Evolutionary conservation across 1,140 invertebrate species (phyloP).

Genomic region (Musca vetustissima): DNA sequence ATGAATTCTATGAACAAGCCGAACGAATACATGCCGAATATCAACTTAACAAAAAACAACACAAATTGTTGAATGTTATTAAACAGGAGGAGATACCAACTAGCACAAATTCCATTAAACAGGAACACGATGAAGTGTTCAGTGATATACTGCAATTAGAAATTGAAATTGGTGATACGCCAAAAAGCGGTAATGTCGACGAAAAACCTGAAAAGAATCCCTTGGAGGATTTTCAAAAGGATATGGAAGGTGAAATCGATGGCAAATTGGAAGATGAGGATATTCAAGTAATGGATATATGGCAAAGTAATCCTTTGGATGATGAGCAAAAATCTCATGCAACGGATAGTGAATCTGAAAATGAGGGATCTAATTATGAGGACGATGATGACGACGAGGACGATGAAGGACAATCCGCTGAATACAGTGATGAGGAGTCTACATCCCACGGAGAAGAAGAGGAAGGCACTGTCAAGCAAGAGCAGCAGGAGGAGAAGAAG

Average conservation of each 20-base stretch:
- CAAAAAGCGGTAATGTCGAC: neutral
- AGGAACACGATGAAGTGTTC: neutral
- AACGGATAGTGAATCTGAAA: slow-evolving; percentile 43
- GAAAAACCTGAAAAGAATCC: slow-evolving; percentile 5
- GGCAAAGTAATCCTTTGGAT: slow-evolving; percentile 30
- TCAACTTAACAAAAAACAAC: slow-evolving; percentile 37
- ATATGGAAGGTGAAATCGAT: neutral
- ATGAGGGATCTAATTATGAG: slow-evolving; percentile 37
- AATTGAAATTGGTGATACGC: neutral
- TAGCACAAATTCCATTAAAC: too few species aligned
- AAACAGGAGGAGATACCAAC: neutral
- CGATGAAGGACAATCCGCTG: slow-evolving; percentile 1
- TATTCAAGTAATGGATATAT: neutral
- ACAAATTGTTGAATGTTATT: neutral
- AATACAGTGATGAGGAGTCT: neutral
- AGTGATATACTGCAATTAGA: neutral
- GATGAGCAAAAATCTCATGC: slow-evolving; percentile 36
- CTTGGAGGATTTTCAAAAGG: slow-evolving; percentile 1
- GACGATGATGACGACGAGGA: slow-evolving; percentile 1
- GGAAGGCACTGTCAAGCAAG: too few species aligned
- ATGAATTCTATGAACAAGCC: slow-evolving; percentile 46
- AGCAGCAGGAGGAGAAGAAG: neutral
- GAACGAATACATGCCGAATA: slow-evolving; percentile 42
- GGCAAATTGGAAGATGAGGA: neutral
- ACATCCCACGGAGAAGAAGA: neutral